These are phyloP conservation scores for Dolichotis patagonum DNA, from an alignment of 2,113 vertebrate genomes.

Conservation along the genomic window DNA sequence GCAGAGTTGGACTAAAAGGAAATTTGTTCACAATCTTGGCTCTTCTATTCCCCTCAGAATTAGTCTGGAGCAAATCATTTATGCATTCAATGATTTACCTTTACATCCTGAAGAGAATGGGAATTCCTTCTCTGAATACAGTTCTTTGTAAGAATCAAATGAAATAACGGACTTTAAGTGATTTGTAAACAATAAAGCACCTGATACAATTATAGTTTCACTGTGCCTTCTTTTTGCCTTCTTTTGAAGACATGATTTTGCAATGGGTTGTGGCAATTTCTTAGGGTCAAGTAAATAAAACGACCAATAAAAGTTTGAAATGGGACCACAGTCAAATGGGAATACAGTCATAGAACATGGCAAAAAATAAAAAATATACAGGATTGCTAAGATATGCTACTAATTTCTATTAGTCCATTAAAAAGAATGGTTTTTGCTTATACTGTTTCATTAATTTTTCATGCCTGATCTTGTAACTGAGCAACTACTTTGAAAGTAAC, in stretches of 20 bases:
- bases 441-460: too few species aligned
- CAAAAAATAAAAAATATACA: too few species aligned
- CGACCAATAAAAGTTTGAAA: background rate
- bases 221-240: background rate
- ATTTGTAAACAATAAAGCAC: background rate
- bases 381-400: too few species aligned
- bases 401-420: too few species aligned
- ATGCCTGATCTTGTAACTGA: too few species aligned
- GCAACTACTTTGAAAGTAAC: too few species aligned
- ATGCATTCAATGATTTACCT: background rate
- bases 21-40: background rate
- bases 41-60: background rate
- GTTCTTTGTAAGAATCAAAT: background rate
- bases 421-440: too few species aligned
- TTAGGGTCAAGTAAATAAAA: background rate
- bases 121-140: background rate
- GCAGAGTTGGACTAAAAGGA: background rate
- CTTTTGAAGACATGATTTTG: background rate
- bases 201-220: background rate
- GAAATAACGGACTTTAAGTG: background rate
- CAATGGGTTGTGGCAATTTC: background rate
- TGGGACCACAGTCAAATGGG: too few species aligned
- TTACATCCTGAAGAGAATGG: background rate
- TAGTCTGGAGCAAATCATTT: background rate
- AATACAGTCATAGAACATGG: too few species aligned